Conservation (phyloP, 2,888 invertebrate species). For the Polyploca ridens region DNA sequence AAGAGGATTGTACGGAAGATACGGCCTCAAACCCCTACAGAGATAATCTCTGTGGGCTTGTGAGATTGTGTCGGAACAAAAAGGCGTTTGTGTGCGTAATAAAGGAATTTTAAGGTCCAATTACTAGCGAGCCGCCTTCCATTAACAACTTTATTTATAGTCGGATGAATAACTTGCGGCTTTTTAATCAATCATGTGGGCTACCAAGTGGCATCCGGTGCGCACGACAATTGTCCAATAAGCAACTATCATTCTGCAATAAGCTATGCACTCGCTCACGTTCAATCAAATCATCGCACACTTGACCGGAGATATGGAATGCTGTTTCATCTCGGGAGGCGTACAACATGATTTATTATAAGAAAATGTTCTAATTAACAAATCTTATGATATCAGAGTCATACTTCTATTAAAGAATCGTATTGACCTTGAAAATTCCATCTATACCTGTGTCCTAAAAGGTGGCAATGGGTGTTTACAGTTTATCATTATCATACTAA, state of each 20-base stretch:
- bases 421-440: no score
- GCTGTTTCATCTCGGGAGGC: constrained; percentile 34
- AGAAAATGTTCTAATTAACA: not conserved
- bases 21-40: constrained; percentile 6
- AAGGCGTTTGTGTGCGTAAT: constrained; percentile 52
- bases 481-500: no score
- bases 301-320: constrained; percentile 43
- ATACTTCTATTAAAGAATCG: no score
- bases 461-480: no score
- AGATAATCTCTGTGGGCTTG: constrained; percentile 10
- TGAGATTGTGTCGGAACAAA: constrained; percentile 14
- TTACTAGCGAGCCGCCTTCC: constrained; percentile 69
- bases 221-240: constrained; percentile 62
- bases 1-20: constrained; percentile 10
- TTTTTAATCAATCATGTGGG: constrained; percentile 79
- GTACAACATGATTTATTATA: not conserved
- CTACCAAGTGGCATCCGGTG: constrained; percentile 66
- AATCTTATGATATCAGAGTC: no score
- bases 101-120: constrained; percentile 75
- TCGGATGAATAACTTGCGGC: constrained; percentile 76
- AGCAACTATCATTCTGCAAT: constrained; percentile 52
- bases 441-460: no score
- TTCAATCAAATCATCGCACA: constrained; percentile 14
- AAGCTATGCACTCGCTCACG: constrained; percentile 28
- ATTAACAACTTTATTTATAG: constrained; percentile 81